These are phyloP conservation scores for Didymodactylos carnosus DNA, from an alignment of 2,888 invertebrate species.

Conservation along the genomic window DNA sequence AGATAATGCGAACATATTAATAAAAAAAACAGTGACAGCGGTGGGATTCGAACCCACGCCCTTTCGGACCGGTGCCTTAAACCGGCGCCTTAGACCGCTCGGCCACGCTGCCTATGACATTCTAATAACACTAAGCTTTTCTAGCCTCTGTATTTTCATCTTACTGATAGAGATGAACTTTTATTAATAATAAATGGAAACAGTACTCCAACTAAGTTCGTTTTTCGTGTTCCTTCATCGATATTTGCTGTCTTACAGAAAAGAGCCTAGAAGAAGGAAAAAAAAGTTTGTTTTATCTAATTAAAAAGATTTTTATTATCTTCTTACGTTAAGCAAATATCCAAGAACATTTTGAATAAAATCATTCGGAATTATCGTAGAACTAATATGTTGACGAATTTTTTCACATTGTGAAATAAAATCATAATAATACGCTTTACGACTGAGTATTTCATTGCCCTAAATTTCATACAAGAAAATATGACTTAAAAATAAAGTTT, in stretches of 20 bases:
- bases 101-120: too few species aligned
- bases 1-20: too few species aligned
- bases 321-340: background rate
- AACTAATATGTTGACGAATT: background rate
- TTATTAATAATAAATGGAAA: background rate
- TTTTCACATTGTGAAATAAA: background rate
- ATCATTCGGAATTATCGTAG: background rate
- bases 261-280: background rate
- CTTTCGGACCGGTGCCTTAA: too few species aligned
- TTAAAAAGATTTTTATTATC: background rate
- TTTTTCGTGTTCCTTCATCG: background rate
- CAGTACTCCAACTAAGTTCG: background rate
- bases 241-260: background rate
- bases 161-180: too few species aligned
- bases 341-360: background rate
- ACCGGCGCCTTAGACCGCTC: too few species aligned
- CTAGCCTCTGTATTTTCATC: too few species aligned
- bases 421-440: background rate
- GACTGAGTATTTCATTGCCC: background rate
- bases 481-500: too few species aligned
- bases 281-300: background rate
- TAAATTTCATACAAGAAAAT: background rate
- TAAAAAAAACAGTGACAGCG: too few species aligned
- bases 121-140: too few species aligned
- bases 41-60: too few species aligned